Conservation (phyloP, 92 coral and sea anemone species). For the Porites evermanni region DNA sequence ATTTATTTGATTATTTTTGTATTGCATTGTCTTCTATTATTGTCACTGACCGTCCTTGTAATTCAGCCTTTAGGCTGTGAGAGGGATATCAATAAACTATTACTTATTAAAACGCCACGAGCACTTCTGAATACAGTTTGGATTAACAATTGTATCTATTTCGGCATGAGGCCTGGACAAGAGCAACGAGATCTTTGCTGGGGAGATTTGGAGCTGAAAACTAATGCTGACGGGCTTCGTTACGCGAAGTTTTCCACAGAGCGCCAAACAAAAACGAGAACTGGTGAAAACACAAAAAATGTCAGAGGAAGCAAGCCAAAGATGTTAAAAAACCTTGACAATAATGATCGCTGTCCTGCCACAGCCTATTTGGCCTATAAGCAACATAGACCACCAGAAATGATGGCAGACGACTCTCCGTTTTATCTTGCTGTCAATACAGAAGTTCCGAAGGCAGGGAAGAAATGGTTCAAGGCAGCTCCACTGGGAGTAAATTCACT, state of each 20-base stretch:
- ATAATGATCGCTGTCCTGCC: slow-evolving; percentile 71
- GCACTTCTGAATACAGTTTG: too few species aligned
- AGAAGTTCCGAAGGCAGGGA: slow-evolving; percentile 39
- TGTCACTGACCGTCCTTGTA: too few species aligned
- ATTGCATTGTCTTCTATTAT: too few species aligned
- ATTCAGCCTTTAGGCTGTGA: not conserved
- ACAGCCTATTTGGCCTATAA: slow-evolving; percentile 59
- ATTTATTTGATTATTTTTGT: too few species aligned
- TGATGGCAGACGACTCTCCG: slow-evolving; percentile 42
- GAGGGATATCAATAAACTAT: slow-evolving; percentile 13
- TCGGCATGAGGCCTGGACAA: slow-evolving; percentile 72
- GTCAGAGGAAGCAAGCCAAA: slow-evolving; percentile 35
- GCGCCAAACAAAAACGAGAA: too few species aligned
- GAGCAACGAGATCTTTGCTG: slow-evolving; percentile 67
- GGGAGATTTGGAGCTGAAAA: slow-evolving; percentile 48
- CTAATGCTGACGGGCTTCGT: too few species aligned
- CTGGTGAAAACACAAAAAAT: too few species aligned
- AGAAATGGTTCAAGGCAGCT: too few species aligned
- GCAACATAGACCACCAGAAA: slow-evolving; percentile 16
- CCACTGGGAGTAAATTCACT: too few species aligned
- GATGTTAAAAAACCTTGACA: slow-evolving; percentile 54
- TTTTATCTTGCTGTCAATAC: slow-evolving; percentile 69
- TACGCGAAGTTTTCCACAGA: too few species aligned
- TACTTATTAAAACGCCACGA: not conserved
- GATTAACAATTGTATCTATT: slow-evolving; percentile 23